These are phyloP conservation scores for Cyclophora albipunctata DNA, from an alignment of 2,888 invertebrate genomes.

Conservation along the genomic window DNA sequence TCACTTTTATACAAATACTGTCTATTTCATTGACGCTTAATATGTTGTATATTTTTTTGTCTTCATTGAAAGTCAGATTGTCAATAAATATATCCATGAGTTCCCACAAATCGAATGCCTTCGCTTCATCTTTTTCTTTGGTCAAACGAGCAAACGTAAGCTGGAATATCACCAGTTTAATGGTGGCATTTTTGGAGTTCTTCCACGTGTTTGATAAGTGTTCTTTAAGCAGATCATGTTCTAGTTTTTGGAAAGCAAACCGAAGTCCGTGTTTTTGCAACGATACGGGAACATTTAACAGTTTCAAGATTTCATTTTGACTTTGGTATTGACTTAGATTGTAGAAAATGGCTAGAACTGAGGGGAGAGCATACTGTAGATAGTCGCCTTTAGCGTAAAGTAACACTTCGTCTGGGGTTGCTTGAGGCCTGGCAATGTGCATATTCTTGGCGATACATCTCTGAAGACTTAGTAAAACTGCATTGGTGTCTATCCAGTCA, in stretches of 20 bases:
- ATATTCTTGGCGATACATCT: slow-evolving; percentile 49
- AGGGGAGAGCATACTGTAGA: slow-evolving; percentile 47
- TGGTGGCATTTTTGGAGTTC: slow-evolving; percentile 41
- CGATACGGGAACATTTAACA: slow-evolving; percentile 46
- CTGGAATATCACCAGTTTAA: slow-evolving; percentile 45
- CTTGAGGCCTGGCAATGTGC: slow-evolving; percentile 50
- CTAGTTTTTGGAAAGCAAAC: slow-evolving; percentile 37
- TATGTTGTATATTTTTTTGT: slow-evolving; percentile 39
- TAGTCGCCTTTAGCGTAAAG: slow-evolving; percentile 53
- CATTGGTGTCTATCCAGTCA: slow-evolving; percentile 40
- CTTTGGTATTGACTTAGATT: slow-evolving; percentile 34
- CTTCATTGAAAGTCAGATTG: slow-evolving; percentile 42
- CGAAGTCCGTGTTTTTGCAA: slow-evolving; percentile 55
- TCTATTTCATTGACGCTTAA: slow-evolving; percentile 22
- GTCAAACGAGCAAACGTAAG: slow-evolving; percentile 37
- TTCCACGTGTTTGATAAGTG: slow-evolving; percentile 41
- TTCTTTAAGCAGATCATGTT: slow-evolving; percentile 29
- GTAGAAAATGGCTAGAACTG: slow-evolving; percentile 45
- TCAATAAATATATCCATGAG: slow-evolving; percentile 43
- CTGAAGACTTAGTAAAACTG: slow-evolving; percentile 37
- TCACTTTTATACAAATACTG: slow-evolving; percentile 31
- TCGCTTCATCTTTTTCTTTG: slow-evolving; percentile 33
- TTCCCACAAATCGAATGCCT: slow-evolving; percentile 32
- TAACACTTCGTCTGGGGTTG: slow-evolving; percentile 37
- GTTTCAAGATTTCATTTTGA: slow-evolving; percentile 30